phyloP scores from a whole-genome alignment of 2,113 vertebrate genomes.

The Osmerus eperlanus region DNA sequence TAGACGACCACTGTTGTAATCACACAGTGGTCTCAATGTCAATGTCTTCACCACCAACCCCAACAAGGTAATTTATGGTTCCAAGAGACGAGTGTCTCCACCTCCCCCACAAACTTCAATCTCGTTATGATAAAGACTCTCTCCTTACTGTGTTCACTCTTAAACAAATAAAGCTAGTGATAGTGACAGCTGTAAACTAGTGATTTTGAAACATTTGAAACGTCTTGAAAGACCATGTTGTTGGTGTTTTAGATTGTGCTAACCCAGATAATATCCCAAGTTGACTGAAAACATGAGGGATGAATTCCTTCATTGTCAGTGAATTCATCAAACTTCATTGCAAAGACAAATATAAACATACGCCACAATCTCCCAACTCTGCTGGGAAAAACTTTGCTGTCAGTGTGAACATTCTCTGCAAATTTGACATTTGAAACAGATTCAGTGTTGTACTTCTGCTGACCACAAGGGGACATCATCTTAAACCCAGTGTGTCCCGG shows the following conservation, averaged over 20 bases:
- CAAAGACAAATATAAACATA: constrained; percentile 41
- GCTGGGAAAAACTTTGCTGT: constrained; percentile 7
- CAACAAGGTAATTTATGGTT: constrained; percentile 65
- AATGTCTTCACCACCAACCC: constrained; percentile 56
- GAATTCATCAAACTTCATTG: constrained; percentile 37
- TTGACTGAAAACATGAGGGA: constrained; percentile 36
- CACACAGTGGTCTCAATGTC: constrained; percentile 54
- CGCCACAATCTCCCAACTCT: constrained; percentile 41
- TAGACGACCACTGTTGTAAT: constrained; percentile 41
- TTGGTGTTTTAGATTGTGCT: constrained; percentile 51
- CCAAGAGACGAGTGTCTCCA: constrained; percentile 39
- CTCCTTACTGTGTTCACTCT: constrained; percentile 43
- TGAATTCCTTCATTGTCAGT: constrained; percentile 4
- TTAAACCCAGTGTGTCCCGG: not conserved
- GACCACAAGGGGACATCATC: constrained; percentile 1
- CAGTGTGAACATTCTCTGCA: constrained; percentile 5
- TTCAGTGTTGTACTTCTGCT: not conserved
- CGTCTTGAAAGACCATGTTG: constrained; percentile 24
- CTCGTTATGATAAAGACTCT: constrained; percentile 44
- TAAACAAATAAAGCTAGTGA: constrained; percentile 45
- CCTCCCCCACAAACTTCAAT: constrained; percentile 23
- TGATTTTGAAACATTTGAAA: constrained; percentile 26
- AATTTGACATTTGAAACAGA: constrained; percentile 4
- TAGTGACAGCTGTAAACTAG: constrained; percentile 50
- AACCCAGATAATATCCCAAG: constrained; percentile 33